Evolutionary conservation across 37 sponge, comb jelly and placozoan genomes (phyloP).

Genomic region (Beroe forskalii): DNA sequence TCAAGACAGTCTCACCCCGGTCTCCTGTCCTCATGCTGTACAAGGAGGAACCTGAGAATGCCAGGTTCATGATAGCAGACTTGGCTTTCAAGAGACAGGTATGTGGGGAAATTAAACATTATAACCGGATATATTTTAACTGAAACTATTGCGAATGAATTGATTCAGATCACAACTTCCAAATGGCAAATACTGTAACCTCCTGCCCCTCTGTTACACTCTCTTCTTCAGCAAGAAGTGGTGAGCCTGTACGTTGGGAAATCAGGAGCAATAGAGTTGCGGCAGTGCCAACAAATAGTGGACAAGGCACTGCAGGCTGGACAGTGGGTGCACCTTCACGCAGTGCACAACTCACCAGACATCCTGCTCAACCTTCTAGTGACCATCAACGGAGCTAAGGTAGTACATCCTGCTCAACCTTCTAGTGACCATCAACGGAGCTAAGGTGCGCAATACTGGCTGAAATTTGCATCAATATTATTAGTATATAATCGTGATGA

Average conservation of each 20-base stretch:
- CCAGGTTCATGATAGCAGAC: conserved; percentile 1
- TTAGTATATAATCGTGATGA: too few relatives aligned
- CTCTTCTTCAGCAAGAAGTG: conserved; percentile 33
- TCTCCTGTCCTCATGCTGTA: neutral
- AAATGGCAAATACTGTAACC: neutral
- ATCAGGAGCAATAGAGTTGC: neutral
- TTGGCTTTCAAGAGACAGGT: conserved; percentile 51
- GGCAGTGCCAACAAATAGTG: conserved; percentile 15
- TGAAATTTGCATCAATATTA: too few relatives aligned
- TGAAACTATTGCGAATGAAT: too few relatives aligned
- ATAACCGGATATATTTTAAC: too few relatives aligned
- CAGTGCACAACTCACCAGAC: conserved; percentile 40
- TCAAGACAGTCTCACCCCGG: conserved; percentile 18
- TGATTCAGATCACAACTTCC: too few relatives aligned
- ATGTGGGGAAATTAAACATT: too few relatives aligned
- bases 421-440: neutral
- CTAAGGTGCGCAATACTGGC: too few relatives aligned
- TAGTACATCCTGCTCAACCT: conserved; percentile 9
- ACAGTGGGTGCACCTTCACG: conserved; percentile 28
- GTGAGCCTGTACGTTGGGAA: conserved; percentile 34
- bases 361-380: conserved; percentile 1
- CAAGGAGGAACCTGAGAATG: conserved; percentile 38
- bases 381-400: neutral
- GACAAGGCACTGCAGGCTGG: conserved; percentile 19
- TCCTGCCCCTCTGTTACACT: neutral